phyloP scores from a whole-genome alignment of 2,888 invertebrate species.

The Drosophila birchii region DNA sequence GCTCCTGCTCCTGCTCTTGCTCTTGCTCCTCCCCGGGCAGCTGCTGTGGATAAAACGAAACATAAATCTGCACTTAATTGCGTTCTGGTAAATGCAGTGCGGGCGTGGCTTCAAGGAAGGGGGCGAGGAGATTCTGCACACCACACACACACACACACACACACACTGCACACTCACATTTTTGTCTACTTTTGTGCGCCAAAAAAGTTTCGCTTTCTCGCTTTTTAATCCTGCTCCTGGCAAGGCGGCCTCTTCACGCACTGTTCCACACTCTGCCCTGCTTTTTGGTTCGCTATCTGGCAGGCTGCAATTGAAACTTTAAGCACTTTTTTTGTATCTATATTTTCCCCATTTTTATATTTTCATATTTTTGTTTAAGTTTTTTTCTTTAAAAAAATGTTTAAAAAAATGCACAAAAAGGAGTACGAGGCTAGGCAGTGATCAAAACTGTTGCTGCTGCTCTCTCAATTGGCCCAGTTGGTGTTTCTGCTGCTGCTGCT shows the following conservation, averaged over 20 bases:
- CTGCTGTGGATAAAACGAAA: slow-evolving; percentile 13
- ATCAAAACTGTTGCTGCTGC: slow-evolving; percentile 15
- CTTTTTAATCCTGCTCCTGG: slow-evolving; percentile 8
- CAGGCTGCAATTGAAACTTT: slow-evolving; percentile 20
- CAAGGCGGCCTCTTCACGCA: slow-evolving; percentile 1
- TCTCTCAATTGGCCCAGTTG: slow-evolving; percentile 7
- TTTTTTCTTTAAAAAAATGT: slow-evolving; percentile 7
- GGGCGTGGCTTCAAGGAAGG: neutral
- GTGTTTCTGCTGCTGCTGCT: slow-evolving; percentile 19
- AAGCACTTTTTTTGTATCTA: neutral
- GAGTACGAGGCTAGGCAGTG: slow-evolving; percentile 8
- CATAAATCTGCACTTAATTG: slow-evolving; percentile 36
- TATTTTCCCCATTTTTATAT: neutral
- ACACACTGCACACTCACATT: neutral
- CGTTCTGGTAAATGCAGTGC: slow-evolving; percentile 11
- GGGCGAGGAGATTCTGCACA: too few species aligned
- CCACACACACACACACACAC: neutral
- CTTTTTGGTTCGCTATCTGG: neutral
- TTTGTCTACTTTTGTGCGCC: slow-evolving; percentile 23
- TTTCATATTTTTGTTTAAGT: neutral
- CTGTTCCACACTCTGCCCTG: slow-evolving; percentile 9
- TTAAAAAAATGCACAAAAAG: slow-evolving; percentile 9
- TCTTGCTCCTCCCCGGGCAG: neutral
- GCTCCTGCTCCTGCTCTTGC: neutral
- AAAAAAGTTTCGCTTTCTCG: slow-evolving; percentile 8